Evolutionary conservation across 1,140 invertebrate genomes (phyloP), one percentile per base, ranked within the genome.

Genomic region (Monochamus saltuarius): DNA sequence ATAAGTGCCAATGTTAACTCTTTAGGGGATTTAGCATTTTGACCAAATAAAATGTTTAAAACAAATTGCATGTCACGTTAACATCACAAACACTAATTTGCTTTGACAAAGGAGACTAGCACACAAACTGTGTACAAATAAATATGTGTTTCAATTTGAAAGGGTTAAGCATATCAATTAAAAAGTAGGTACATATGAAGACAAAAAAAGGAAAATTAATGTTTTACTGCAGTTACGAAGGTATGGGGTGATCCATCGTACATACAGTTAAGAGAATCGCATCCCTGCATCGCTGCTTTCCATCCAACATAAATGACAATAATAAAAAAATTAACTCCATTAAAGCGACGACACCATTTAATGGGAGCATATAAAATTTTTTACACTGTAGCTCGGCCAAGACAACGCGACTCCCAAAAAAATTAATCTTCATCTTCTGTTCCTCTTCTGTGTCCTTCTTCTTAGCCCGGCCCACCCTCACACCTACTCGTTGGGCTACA

Each of bases 401-500:
- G 10, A 35, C 42, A 17, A 39, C 42, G 45, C 39, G 49, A 49
- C 17, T 14, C 54, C 53, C 42, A 36, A 8, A 46, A 7, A 10
- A 34, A 53, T 40, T 16, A 16, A 6, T 53, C 38, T 13, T 19
- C 7, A 53, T 40, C 39, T 47, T 40, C 45, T 38, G 35, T 39
- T 50, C 7, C 17, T 77, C 77, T 75, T 78, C 72, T 73, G 69
- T 64, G 78, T 75, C 80, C 80, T 78, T 81, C 71, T 77, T 77
- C 73, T 71, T 75, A 46, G 62, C 71, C 62, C 62, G n/a, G 59
- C 60, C 69, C 65, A 52, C 56, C 69, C 66, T 70, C 65, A n/a
- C 59, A 66, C 69, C 69, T 75, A 72, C 72, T 62, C 76, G 74
- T 77, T 68, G 75, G 75, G 72, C 77, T 77, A 76, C 75, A 77